Conservation (phyloP, 2,888 invertebrate species). For the Caenorhabditis sinica region DNA sequence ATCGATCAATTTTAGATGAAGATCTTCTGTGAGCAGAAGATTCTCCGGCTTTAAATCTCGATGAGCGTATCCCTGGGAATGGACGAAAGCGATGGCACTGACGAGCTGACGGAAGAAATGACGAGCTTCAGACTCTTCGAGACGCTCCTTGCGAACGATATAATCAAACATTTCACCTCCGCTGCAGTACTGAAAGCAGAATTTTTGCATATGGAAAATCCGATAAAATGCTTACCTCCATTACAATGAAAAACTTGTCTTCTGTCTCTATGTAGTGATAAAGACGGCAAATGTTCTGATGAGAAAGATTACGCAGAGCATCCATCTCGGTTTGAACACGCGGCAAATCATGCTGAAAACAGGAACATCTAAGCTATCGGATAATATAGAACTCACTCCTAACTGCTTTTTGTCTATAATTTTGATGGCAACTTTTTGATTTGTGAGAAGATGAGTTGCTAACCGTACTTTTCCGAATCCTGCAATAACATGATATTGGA, state of each 20-base stretch:
- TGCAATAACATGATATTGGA: constrained; percentile 24
- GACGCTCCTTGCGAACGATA: constrained; percentile 89
- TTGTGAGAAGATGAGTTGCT: constrained; percentile 89
- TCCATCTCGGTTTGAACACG: constrained; percentile 89
- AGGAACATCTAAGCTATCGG: not conserved
- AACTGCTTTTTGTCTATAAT: constrained; percentile 90
- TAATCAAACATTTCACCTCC: constrained; percentile 92
- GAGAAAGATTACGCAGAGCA: constrained; percentile 85
- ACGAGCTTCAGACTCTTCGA: constrained; percentile 88
- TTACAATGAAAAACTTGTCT: constrained; percentile 89
- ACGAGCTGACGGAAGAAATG: constrained; percentile 90
- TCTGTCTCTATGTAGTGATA: constrained; percentile 90
- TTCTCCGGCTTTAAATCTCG: constrained; percentile 92
- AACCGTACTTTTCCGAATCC: constrained; percentile 87
- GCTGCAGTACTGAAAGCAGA: constrained; percentile 87
- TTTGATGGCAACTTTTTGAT: constrained; percentile 91
- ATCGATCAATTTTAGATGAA: constrained; percentile 90
- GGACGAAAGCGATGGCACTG: constrained; percentile 90
- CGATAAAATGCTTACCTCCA: constrained; percentile 86
- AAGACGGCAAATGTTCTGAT: constrained; percentile 88
- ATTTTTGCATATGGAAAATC: not conserved
- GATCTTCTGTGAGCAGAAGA: constrained; percentile 89
- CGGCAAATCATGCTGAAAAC: constrained; percentile 88
- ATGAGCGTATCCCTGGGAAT: constrained; percentile 89
- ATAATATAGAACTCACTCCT: constrained; percentile 86